Percentiles rank a stretch among this genome's conserved stretches.
Evolutionary conservation across 2,888 invertebrate genomes (phyloP).

Genomic region (Dendrolimus houi): DNA sequence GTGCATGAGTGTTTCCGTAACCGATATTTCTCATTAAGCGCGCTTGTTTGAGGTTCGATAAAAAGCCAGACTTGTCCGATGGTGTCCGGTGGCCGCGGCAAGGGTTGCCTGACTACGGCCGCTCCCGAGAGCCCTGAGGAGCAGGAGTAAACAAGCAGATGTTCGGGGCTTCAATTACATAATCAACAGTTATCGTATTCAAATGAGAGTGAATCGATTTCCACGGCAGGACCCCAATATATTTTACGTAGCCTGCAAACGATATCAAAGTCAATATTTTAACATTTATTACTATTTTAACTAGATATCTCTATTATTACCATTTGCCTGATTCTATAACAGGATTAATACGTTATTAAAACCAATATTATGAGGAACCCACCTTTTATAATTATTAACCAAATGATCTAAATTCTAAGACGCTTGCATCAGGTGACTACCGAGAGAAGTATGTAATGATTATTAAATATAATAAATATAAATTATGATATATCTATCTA

Average conservation of each 20-base stretch:
- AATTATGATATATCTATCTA: too few relatives aligned
- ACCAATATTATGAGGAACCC: too few relatives aligned
- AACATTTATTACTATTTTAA: background rate
- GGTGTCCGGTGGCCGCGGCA: constrained; percentile 49
- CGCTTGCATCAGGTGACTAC: too few relatives aligned
- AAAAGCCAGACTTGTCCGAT: constrained; percentile 53
- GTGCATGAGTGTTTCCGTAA: constrained; percentile 64
- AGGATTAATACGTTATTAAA: too few relatives aligned
- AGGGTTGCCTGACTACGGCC: constrained; percentile 49
- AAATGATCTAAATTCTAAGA: too few relatives aligned
- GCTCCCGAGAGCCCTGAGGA: constrained; percentile 32
- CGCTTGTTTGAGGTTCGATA: constrained; percentile 57
- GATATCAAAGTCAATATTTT: background rate
- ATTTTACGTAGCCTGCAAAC: constrained; percentile 12
- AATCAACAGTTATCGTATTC: constrained; percentile 67
- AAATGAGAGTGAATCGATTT: constrained; percentile 50
- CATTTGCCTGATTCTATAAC: too few relatives aligned
- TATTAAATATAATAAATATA: too few relatives aligned
- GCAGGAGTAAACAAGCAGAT: constrained; percentile 65
- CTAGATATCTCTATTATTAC: too few relatives aligned
- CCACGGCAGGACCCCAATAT: constrained; percentile 6
- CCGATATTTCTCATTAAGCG: constrained; percentile 70
- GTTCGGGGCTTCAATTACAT: constrained; percentile 62
- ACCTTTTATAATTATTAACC: too few relatives aligned
- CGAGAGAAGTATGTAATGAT: too few relatives aligned